Percentiles rank a stretch among this genome's conserved stretches.
Conservation (phyloP, 2,888 invertebrate species). For the Bugulina stolonifera region DNA sequence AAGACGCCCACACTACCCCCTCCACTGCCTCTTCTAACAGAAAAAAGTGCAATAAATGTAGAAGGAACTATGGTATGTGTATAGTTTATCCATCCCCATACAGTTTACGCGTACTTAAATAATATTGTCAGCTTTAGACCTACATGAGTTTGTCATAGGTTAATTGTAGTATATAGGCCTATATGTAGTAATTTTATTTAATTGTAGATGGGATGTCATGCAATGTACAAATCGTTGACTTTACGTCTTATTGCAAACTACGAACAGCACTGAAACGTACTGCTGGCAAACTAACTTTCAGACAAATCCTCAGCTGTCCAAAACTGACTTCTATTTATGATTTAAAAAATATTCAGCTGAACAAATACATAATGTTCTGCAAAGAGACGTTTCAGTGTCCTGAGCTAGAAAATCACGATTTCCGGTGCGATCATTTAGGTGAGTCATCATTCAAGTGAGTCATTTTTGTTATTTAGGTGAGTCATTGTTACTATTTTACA, state of each 20-base stretch:
- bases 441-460: conserved; percentile 37
- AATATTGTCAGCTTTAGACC: too few relatives aligned
- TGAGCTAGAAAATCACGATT: conserved; percentile 77
- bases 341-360: conserved; percentile 49
- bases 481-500: too few relatives aligned
- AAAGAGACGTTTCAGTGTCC: conserved; percentile 83
- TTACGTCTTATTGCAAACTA: conserved; percentile 7
- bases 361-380: conserved; percentile 76
- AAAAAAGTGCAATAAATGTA: background rate
- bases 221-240: conserved; percentile 21
- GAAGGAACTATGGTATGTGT: too few relatives aligned
- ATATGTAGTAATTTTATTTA: background rate
- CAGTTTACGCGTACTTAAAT: too few relatives aligned
- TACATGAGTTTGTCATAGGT: too few relatives aligned
- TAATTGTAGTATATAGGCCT: too few relatives aligned
- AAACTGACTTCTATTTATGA: background rate
- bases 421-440: conserved; percentile 79
- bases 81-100: too few relatives aligned
- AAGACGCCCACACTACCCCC: too few relatives aligned
- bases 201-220: conserved; percentile 8
- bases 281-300: background rate
- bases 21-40: too few relatives aligned
- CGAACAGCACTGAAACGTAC: conserved; percentile 9
- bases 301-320: background rate
- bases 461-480: too few relatives aligned